Evolutionary conservation across 2,888 invertebrate genomes (phyloP), one percentile per base, ranked within the genome.

Genomic region (Xanthia icteritia): DNA sequence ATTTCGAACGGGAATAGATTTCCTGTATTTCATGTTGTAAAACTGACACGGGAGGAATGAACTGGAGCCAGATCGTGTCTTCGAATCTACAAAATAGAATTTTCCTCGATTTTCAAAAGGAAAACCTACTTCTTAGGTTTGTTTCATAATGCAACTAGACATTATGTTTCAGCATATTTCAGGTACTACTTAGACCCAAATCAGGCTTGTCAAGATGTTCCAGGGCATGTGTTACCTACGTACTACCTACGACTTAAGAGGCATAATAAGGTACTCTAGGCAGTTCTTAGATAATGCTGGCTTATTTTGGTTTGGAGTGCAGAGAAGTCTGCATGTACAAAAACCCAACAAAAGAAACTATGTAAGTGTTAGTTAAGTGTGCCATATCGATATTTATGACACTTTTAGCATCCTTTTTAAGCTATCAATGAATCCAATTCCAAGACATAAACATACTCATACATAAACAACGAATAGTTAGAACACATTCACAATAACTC

Each of bases 1-100:
- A 78, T 74, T 82, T 65, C 15, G n/a, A 74, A 74, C 68, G 20
- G 60, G 67, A 82, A 85, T 70, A 69, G 76, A 81, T 82, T 82
- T 70, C 39, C 58, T 39, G 74, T 42, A 70, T 54, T 51, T 66
- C 20, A 63, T 74, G 42, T 45, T 63, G 56, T 76, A 36, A 17
- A 74, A 76, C 45, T 81, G 70, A 71, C 77, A 68, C 54, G 15
- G 56, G 69, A 42, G 66, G 58, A 71, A 36, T 68, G 67, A 76
- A 82, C 69, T n/a, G 64, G 20, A 48, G 27, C n/a, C 66, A 45
- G 8, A n/a, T 39, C 27, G 2, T 20, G 58, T 54, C n/a, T 82
- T 48, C 0, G 64, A 65, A 58, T 60, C 6, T 68, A 31, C 48
- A 13, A 31, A 45, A 71, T 31, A n/a, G 5, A 36, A 61, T 36